Conservation (phyloP, 2,797 vertebrate genomes). For the Menidia menidia region DNA sequence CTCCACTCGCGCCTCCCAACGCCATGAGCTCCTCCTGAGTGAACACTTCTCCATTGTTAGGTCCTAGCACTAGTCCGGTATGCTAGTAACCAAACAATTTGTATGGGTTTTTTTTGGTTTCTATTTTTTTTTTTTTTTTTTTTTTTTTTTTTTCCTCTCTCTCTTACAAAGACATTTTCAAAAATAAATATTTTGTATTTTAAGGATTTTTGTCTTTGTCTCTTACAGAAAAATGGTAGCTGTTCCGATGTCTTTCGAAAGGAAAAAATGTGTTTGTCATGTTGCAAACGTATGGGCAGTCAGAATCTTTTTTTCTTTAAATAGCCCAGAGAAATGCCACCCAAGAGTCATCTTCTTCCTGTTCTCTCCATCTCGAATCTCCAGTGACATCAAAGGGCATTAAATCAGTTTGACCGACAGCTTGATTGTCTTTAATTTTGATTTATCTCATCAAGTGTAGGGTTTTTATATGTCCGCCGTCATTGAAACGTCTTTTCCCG, state of each 20-base stretch:
- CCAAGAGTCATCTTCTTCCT: slow-evolving; percentile 30
- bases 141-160: slow-evolving; percentile 38
- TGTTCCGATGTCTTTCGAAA: neutral
- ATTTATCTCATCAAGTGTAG: neutral
- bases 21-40: slow-evolving; percentile 56
- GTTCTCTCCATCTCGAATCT: slow-evolving; percentile 37
- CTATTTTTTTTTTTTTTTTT: slow-evolving; percentile 36
- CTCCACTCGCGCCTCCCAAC: slow-evolving; percentile 41
- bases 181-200: slow-evolving; percentile 87
- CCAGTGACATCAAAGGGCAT: slow-evolving; percentile 60
- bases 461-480: neutral
- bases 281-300: slow-evolving; percentile 9
- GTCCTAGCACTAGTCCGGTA: slow-evolving; percentile 78
- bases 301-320: neutral
- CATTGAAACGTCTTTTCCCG: neutral
- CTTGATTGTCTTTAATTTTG: slow-evolving; percentile 55
- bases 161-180: slow-evolving; percentile 82
- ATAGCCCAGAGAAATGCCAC: neutral
- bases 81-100: slow-evolving; percentile 83
- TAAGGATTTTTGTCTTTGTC: slow-evolving; percentile 74
- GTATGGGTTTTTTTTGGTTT: slow-evolving; percentile 78
- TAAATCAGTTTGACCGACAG: slow-evolving; percentile 60
- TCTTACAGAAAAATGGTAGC: slow-evolving; percentile 51
- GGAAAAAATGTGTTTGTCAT: neutral
- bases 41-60: slow-evolving; percentile 73